Evolutionary conservation across 2,113 vertebrate species (phyloP).

Genomic region (Mellivora capensis): DNA sequence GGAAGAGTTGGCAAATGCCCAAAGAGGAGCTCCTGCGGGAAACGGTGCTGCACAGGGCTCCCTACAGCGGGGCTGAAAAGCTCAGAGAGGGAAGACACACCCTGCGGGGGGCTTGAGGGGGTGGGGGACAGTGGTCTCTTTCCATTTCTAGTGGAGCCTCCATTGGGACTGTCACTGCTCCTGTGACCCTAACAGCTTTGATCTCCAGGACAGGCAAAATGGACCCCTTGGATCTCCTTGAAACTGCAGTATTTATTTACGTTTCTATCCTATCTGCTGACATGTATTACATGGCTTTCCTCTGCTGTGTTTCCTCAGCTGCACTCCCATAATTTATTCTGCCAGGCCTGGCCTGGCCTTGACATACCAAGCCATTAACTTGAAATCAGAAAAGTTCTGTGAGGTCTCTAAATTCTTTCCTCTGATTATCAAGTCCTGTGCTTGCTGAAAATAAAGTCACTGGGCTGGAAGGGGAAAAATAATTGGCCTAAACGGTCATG

Average conservation of each 20-base stretch:
- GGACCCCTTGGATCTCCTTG: neutral
- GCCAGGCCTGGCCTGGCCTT: conserved; percentile 48
- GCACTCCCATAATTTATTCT: conserved; percentile 54
- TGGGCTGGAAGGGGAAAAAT: conserved; percentile 31
- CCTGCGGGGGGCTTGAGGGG: too few species aligned
- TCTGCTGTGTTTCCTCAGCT: conserved; percentile 65
- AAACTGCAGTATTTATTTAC: conserved; percentile 54
- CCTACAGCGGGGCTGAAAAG: neutral
- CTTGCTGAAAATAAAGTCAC: conserved; percentile 36
- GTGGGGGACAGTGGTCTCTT: neutral
- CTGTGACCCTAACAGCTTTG: neutral
- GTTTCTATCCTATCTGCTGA: conserved; percentile 48
- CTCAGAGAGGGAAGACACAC: neutral
- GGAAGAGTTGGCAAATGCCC: neutral
- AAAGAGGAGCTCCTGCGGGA: neutral
- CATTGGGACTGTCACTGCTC: neutral
- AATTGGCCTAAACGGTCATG: conserved; percentile 48
- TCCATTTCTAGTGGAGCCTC: neutral
- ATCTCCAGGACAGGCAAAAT: neutral
- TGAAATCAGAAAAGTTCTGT: conserved; percentile 53
- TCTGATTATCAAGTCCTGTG: conserved; percentile 14
- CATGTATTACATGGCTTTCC: neutral
- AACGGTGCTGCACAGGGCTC: neutral
- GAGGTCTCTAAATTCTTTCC: conserved; percentile 61
- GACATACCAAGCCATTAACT: conserved; percentile 60